Evolutionary conservation across 2,797 vertebrate genomes (phyloP).

Genomic region (Brachymystax lenok): DNA sequence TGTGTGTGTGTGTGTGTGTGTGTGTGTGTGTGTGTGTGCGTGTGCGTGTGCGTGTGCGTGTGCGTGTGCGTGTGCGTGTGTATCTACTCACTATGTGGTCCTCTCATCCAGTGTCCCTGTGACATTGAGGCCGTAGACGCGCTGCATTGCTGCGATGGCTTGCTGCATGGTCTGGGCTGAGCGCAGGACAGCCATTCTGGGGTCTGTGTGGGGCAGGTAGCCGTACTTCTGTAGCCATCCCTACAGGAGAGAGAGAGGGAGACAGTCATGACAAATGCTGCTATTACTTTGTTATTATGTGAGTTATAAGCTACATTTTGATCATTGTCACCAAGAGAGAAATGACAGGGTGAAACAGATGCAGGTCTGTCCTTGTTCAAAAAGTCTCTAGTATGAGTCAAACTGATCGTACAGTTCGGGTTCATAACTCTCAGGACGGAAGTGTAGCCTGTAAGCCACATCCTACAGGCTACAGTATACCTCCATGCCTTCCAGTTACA

Average conservation of each 20-base stretch:
- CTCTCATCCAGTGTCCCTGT: slow-evolving; percentile 93
- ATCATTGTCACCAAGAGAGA: neutral
- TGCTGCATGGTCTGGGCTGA: slow-evolving; percentile 93
- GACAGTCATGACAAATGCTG: slow-evolving; percentile 12
- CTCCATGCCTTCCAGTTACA: neutral
- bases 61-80: neutral
- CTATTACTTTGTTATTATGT: neutral
- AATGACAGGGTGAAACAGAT: too few species aligned
- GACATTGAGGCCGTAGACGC: slow-evolving; percentile 95
- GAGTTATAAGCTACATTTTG: too few species aligned
- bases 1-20: slow-evolving; percentile 4
- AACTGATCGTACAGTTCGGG: neutral
- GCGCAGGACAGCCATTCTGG: slow-evolving; percentile 92
- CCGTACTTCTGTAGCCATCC: slow-evolving; percentile 98
- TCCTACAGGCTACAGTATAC: neutral
- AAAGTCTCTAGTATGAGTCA: neutral
- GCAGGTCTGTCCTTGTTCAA: too few species aligned
- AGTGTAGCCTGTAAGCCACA: neutral
- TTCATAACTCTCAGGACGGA: neutral
- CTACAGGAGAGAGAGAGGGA: slow-evolving; percentile 66
- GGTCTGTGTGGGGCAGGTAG: slow-evolving; percentile 92
- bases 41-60: neutral
- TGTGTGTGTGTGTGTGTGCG: neutral
- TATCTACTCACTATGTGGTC: slow-evolving; percentile 91
- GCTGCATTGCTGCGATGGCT: slow-evolving; percentile 97